These are phyloP conservation scores for Crossocerus cetratus DNA, from an alignment of 2,888 invertebrate genomes.

Conservation along the genomic window DNA sequence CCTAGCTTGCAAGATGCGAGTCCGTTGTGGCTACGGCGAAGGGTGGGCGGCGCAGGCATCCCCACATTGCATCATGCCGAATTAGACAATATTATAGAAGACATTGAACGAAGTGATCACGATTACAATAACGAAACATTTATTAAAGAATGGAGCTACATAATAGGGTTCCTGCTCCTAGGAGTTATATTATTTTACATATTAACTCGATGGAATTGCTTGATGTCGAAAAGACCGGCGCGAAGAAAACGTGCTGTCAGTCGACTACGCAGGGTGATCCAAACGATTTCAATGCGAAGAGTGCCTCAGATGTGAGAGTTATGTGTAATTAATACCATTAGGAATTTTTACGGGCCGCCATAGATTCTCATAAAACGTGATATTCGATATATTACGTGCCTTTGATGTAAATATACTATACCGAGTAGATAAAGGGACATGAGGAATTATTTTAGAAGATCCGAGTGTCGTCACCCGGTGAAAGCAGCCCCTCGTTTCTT, in stretches of 20 bases:
- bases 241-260: constrained; percentile 72
- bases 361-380: constrained; percentile 21
- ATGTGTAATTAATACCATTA: too few species aligned
- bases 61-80: constrained; percentile 50
- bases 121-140: constrained; percentile 39
- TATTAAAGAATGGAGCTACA: constrained; percentile 61
- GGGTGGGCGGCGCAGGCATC: constrained; percentile 59
- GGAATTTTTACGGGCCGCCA: constrained; percentile 21
- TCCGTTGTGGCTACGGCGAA: constrained; percentile 66
- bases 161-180: constrained; percentile 58
- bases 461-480: not conserved
- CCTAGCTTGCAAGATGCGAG: constrained; percentile 65
- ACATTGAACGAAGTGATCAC: constrained; percentile 38
- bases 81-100: constrained; percentile 39
- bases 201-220: constrained; percentile 67
- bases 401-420: constrained; percentile 38
- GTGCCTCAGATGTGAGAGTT: constrained; percentile 70
- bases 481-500: too few species aligned
- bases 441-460: constrained; percentile 47
- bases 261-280: constrained; percentile 72
- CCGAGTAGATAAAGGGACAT: constrained; percentile 22
- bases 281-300: constrained; percentile 71
- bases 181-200: constrained; percentile 61
- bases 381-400: constrained; percentile 48
- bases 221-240: constrained; percentile 66